Evolutionary conservation across 2,113 vertebrate species (phyloP).

Genomic region (Parus major): DNA sequence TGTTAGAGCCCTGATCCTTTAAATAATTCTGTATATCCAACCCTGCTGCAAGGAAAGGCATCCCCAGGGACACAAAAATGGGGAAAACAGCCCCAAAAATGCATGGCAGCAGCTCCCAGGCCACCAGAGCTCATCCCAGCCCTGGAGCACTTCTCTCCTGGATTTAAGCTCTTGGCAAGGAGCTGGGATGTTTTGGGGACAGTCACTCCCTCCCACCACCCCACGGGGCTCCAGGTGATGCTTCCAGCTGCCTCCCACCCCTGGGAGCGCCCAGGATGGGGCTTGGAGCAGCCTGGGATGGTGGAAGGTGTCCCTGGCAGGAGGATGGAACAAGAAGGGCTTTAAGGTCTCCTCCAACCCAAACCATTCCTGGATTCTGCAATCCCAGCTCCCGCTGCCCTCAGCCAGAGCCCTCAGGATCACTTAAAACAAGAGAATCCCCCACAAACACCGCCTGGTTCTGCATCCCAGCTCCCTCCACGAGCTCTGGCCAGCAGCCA

Average conservation of each 20-base stretch:
- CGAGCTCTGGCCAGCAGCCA: accelerated
- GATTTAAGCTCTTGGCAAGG: not conserved
- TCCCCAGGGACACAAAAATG: too few relatives aligned
- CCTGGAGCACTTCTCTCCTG: not conserved
- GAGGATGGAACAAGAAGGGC: accelerated
- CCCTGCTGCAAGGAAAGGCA: not conserved
- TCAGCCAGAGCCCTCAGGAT: accelerated
- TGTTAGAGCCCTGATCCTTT: not conserved
- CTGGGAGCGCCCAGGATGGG: accelerated
- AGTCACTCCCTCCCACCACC: not conserved
- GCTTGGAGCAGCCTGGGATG: not conserved
- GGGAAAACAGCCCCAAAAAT: too few relatives aligned
- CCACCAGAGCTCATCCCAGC: not conserved
- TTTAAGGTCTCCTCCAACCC: not conserved
- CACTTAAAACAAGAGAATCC: accelerated
- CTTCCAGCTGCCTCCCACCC: not conserved
- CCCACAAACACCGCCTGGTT: not conserved
- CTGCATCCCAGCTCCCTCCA: accelerated
- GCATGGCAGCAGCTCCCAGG: accelerated
- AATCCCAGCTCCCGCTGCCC: not conserved
- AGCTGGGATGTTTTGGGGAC: not conserved
- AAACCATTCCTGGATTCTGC: not conserved
- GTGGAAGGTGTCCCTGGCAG: not conserved
- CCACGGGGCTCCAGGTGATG: not conserved
- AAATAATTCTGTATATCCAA: not conserved